Base-by-base conservation (phyloP, 2,797 vertebrate species). In the Echiichthys vipera region DNA sequence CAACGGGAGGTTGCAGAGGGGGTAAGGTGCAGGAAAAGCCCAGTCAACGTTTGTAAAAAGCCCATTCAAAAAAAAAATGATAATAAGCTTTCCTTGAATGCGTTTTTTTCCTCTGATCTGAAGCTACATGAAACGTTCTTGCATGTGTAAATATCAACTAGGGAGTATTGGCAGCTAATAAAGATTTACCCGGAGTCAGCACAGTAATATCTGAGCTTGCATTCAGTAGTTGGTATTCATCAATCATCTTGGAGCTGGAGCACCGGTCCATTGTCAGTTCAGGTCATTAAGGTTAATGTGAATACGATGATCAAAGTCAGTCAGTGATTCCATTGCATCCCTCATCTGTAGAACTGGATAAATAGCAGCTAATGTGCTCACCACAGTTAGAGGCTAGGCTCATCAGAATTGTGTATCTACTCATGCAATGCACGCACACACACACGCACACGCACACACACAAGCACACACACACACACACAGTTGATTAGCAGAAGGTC, bases 231-330 rank as follows among this genome's bases (percentile, higher is more conserved):
- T 63, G 65, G 66, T 73, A 71, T 72, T 86, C 84, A 88, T 89
- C 84, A 81, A 82, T 89, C 83, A 81, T 75, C 66, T 50, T 30
- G 0, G 7, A 74, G 71, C 59, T 11, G 0, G 3, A 64, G 47
- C 24, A 0, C 65, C 74, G 79, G 80, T 85, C 78, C 25, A 47
- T 30, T 74, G 75, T 83, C 87, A 37, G 73, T 25, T 77, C 67
- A 77, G 84, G 88, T 81, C 72, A 37, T 64, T 88, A 78, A 71
- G 83, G 85, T 88, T 89, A 89, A 91, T 88, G 83, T 78, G 77
- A 81, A 82, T 54, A 74, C 62, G 22, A 87, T 81, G 78, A 89
- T 89, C 78, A 86, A 82, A 88, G 81, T 67, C 65, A 56, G 69
- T 29, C 13, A 74, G 69, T 69, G 42, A 79, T 78, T 81, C 75